Evolutionary conservation across 64 coral and sea anemone genomes (phyloP), one percentile per base, ranked within the genome.

Genomic region (Porites lutea): DNA sequence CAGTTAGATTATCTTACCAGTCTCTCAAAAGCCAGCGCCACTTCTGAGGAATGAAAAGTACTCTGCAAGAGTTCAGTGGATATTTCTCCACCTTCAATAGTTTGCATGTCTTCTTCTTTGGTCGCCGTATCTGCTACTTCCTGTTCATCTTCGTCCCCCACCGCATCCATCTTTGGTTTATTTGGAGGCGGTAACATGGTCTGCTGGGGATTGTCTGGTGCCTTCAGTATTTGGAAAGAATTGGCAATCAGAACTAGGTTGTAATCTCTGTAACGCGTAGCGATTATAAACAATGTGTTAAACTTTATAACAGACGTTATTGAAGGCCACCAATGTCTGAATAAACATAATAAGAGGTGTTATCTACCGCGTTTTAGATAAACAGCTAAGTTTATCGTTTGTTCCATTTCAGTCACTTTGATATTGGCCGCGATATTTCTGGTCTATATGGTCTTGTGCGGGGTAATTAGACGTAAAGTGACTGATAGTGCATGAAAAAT

Each of bases 31-130:
- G 88, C 57, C 54, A 83, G 19, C 20, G 66, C 64, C 16, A 88
- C 55, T 8, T 93, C 78, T 45, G 77, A 66, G 4, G 92, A 82
- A 23, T 93, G 86, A 53, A 67, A 93, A 54, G 92, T 83, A 79
- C 86, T 93, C 49, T 15, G 92, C 61, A 88, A 45, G 20, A 77
- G 65, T 68, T 93, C 78, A 67, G 86, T 65, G 61, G 18, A 71
- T 27, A 18, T 82, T 51, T 64, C 86, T 65, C 3, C 43, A 65
- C 52, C 54, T n/a, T 89, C 59, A 67, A 48, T 49, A 64, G 48
- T 81, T 64, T 82, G 77, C 47, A 57, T 62, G n/a, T 3, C 48
- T 20, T 73, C 67, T 55, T 74, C 68, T 19, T n/a, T 50, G 77
- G 71, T 59, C 77, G 53, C 66, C 13, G 11, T 60, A 58, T 88